phyloP scores from a whole-genome alignment of 2,113 vertebrate genomes.

The Pelecanus crispus region DNA sequence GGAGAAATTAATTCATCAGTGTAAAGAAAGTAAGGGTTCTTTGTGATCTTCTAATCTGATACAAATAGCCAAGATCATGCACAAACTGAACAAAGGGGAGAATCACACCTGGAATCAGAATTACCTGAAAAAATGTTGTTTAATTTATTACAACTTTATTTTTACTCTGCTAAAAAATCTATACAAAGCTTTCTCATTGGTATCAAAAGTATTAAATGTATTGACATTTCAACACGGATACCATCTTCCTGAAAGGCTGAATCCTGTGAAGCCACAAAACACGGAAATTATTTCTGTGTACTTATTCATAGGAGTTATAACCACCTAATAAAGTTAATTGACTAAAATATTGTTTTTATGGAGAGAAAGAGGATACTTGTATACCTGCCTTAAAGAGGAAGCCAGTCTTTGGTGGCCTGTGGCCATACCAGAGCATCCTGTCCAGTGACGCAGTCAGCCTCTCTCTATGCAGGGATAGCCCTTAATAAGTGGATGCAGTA shows the following conservation, averaged over 20 bases:
- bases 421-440: neutral
- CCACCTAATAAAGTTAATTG: slow-evolving; percentile 8
- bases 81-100: neutral
- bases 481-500: neutral
- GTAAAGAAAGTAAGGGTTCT: neutral
- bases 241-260: neutral
- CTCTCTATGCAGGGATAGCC: neutral
- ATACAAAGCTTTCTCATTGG: neutral
- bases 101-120: neutral
- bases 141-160: neutral
- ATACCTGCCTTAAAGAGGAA: neutral
- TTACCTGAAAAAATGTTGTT: neutral
- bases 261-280: neutral
- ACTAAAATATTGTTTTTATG: neutral
- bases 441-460: neutral
- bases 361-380: neutral
- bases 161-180: neutral
- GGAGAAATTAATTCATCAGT: neutral
- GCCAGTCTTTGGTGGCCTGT: neutral
- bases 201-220: neutral
- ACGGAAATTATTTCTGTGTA: slow-evolving; percentile 11
- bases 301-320: neutral
- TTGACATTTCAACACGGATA: neutral
- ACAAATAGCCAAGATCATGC: neutral
- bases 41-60: neutral